Base-by-base conservation (phyloP, 2,113 vertebrate species). In the Xenopus borealis region DNA sequence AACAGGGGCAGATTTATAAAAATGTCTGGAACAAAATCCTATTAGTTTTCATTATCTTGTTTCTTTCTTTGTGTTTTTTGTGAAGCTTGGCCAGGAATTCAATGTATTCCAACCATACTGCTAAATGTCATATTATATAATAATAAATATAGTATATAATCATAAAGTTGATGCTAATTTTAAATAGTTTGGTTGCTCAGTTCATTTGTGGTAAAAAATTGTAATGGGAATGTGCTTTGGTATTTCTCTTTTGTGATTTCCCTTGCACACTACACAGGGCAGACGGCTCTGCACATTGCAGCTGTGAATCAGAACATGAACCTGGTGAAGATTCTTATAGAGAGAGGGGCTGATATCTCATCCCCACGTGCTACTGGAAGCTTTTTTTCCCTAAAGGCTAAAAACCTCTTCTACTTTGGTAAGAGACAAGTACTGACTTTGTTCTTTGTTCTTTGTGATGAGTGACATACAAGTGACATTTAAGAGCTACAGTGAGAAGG, bases 251-350 rank as follows among this genome's bases (percentile, higher is more conserved):
- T 59, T 59, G 1, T 59, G 57, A 10, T 19, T 19, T 44, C 17
- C 33, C 62, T 78, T 80, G 7, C 8, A 4, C 33, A 20, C 33
- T 40, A 40, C 33, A 40, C 89, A 98, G 96, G 96, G 63, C 86
- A 96, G 79, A 97, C 96, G 61, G 91, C 95, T 30, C 93, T 98
- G 66, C 96, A 98, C 86, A 93, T 97, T 12, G 95, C 97, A n/a
- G 86, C 94, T 59, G 84, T 95, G 71, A 98, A 99, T 83, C 94
- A 95, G 85, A 98, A 98, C 52, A 80, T 89, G 73, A 86, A 85
- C 65, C 72, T 99, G 78, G 94, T 96, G 75, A 85, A 81, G n/a
- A 88, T 93, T 71, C 87, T 99, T 77, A 92, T 99, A 0, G 77
- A 80, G 59, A 87, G 82, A 0, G 92, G 95, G 8, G 96, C 91